Evolutionary conservation across 1,140 invertebrate species (phyloP).

Genomic region (Drosophila ohnishii): DNA sequence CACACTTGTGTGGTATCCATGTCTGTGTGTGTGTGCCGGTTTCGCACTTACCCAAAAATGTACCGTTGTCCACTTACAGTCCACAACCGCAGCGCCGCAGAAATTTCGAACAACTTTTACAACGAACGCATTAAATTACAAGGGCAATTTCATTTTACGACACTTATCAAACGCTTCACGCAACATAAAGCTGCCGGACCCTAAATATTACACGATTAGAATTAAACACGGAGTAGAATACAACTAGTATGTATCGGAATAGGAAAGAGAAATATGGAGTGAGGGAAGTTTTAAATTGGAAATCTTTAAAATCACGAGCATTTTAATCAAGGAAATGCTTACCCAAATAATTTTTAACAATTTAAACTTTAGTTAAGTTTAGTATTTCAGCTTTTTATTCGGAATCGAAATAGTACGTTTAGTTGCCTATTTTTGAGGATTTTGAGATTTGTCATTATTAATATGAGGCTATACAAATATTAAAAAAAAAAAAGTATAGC

Average conservation of each 20-base stretch:
- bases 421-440: slow-evolving; percentile 1
- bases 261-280: neutral
- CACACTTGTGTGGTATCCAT: slow-evolving; percentile 3
- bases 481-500: slow-evolving; percentile 5
- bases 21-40: neutral
- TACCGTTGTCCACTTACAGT: slow-evolving; percentile 7
- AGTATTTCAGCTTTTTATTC: no score
- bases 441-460: slow-evolving; percentile 1
- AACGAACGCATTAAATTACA: slow-evolving; percentile 26
- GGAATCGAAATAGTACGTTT: neutral
- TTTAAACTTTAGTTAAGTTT: neutral
- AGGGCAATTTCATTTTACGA: slow-evolving; percentile 50
- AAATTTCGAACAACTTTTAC: slow-evolving; percentile 13
- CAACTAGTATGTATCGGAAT: slow-evolving; percentile 1
- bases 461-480: neutral
- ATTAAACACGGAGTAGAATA: slow-evolving; percentile 7
- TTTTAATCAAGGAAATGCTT: neutral
- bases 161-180: slow-evolving; percentile 56
- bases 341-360: no score
- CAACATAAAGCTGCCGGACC: slow-evolving; percentile 42
- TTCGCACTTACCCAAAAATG: neutral
- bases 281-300: slow-evolving; percentile 1
- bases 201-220: slow-evolving; percentile 21
- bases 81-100: slow-evolving; percentile 14
- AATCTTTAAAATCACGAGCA: neutral